Percentiles rank a stretch among this genome's conserved stretches.
These are phyloP conservation scores for Chelonus formosanus DNA, from an alignment of 2,888 invertebrate species.

Conservation along the genomic window DNA sequence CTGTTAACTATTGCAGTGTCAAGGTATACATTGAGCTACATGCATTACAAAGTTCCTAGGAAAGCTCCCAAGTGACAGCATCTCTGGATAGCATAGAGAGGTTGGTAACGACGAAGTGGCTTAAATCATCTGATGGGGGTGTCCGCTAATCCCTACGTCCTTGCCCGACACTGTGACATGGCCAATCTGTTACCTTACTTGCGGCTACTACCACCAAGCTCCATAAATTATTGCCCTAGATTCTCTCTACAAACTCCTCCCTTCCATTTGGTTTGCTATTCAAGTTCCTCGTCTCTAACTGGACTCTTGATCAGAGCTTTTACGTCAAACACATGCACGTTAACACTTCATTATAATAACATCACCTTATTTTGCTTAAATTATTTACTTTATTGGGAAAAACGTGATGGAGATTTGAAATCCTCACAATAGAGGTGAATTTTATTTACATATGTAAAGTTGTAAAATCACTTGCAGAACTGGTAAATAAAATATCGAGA, in stretches of 20 bases:
- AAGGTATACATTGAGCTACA: conserved; percentile 8
- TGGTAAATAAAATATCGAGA: no score
- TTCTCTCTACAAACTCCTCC: conserved; percentile 14
- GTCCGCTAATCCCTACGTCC: conserved; percentile 44
- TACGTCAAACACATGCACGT: no score
- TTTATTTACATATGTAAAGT: no score
- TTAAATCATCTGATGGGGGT: conserved; percentile 43
- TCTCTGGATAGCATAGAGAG: conserved; percentile 1
- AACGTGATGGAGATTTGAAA: no score
- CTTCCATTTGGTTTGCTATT: conserved; percentile 11
- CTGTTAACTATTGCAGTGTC: background rate
- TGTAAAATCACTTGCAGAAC: no score
- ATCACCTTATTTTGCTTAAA: no score
- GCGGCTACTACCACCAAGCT: conserved; percentile 38
- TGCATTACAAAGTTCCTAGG: conserved; percentile 8
- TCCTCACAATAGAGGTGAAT: no score
- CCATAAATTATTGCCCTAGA: conserved; percentile 44
- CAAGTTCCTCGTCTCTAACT: no score
- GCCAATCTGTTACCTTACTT: conserved; percentile 47
- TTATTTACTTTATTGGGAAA: no score
- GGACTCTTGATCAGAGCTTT: no score
- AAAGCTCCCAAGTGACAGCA: conserved; percentile 21
- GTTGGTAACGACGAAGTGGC: conserved; percentile 37
- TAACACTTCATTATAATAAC: no score
- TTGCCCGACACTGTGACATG: conserved; percentile 43